These are phyloP conservation scores for Colistium nudipinnis DNA, from an alignment of 2,113 vertebrate genomes.

Conservation along the genomic window DNA sequence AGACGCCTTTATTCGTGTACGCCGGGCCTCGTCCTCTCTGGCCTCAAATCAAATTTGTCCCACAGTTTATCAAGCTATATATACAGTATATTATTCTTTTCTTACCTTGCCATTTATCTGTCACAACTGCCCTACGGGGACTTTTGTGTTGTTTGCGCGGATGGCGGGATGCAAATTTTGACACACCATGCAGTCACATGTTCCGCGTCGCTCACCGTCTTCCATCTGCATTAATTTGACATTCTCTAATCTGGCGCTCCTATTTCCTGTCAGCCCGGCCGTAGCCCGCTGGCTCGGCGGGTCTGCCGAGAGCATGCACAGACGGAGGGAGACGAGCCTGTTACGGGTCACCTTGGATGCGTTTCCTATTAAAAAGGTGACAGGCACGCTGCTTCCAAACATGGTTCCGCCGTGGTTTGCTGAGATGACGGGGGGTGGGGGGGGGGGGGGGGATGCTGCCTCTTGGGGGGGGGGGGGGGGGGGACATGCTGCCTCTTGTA, in stretches of 20 bases:
- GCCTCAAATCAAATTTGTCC: slow-evolving; percentile 54
- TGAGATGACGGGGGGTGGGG: too few relatives aligned
- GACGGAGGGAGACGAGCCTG: slow-evolving; percentile 50
- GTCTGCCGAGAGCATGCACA: slow-evolving; percentile 59
- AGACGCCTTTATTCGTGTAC: not conserved
- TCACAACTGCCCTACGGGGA: slow-evolving; percentile 51
- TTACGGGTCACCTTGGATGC: slow-evolving; percentile 78
- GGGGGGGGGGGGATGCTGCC: too few relatives aligned
- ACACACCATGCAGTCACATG: slow-evolving; percentile 68
- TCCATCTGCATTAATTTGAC: slow-evolving; percentile 80
- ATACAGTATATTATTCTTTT: slow-evolving; percentile 52
- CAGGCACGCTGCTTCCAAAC: slow-evolving; percentile 69
- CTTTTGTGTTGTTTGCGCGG: slow-evolving; percentile 59
- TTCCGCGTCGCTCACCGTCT: slow-evolving; percentile 63
- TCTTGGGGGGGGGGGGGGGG: too few relatives aligned
- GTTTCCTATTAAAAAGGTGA: slow-evolving; percentile 75
- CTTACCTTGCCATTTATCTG: slow-evolving; percentile 47
- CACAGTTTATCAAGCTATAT: slow-evolving; percentile 46
- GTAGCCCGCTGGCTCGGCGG: slow-evolving; percentile 62
- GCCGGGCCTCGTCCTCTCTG: slow-evolving; percentile 24
- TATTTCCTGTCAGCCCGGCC: slow-evolving; percentile 64
- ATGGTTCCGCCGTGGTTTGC: slow-evolving; percentile 55
- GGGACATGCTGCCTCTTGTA: slow-evolving; percentile 67
- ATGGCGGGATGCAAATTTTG: slow-evolving; percentile 49
- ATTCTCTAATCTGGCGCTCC: slow-evolving; percentile 72